Evolutionary conservation across 2,888 invertebrate genomes (phyloP), one percentile per base, ranked within the genome.

Genomic region (Lycaena phlaeas): DNA sequence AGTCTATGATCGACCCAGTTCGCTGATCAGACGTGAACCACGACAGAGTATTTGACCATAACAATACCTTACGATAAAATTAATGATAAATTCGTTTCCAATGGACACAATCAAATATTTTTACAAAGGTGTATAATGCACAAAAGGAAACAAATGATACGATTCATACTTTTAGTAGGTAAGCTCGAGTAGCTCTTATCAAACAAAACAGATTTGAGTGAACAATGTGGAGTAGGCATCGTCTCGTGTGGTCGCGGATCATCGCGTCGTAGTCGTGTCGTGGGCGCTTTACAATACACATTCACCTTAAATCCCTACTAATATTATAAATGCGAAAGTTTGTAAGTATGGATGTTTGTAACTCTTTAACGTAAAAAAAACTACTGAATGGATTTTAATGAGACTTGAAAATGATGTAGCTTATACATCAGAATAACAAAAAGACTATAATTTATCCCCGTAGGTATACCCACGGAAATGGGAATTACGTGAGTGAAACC

Each of bases 111-210:
- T 74, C 56, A 64, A 68, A 66, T 66, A 54, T 66, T 66, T 62
- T 64, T 68, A 69, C 63, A 66, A 67, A 68, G 67, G 64, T 67
- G 56, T 64, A 64, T 69, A 64, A 59, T 59, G 61, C 63, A 68
- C 64, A 66, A 61, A 65, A 59, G 64, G 62, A 70, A 70, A 76
- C 65, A 73, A 68, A 68, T 67, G 68, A 62, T 71, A 57, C 61
- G 63, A 64, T 73, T 72, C 66, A 70, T 70, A 68, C 64, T 67
- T 67, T 53, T 63, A 65, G 64, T 67, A 62, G 65, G 48, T 56
- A 58, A 65, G 58, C 61, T 77, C 65, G 68, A 79, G 76, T 72
- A 67, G 64, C 71, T 78, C 77, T 82, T 81, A 84, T 81, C 81
- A 64, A 61, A 64, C 64, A 69, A 69, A 73, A 79, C 75, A 75